phyloP scores from a whole-genome alignment of 2,888 invertebrate species.

The Drosophila greeni region DNA sequence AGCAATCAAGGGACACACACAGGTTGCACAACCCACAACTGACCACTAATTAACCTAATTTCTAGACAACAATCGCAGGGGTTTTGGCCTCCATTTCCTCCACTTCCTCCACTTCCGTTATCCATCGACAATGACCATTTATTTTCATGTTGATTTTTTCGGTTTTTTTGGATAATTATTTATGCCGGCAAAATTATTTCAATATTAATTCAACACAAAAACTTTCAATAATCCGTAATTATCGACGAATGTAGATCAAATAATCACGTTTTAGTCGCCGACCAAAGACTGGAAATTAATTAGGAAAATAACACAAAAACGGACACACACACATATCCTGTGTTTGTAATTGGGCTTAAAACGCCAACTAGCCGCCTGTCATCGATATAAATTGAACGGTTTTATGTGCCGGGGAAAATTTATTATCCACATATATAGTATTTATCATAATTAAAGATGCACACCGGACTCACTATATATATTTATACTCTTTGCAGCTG shows the following conservation, averaged over 20 bases:
- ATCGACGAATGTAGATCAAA: slow-evolving; percentile 69
- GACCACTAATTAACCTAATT: slow-evolving; percentile 71
- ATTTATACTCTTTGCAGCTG: slow-evolving; percentile 19
- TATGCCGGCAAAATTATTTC: slow-evolving; percentile 63
- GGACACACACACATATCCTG: slow-evolving; percentile 49
- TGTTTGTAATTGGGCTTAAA: slow-evolving; percentile 28
- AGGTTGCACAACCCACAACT: slow-evolving; percentile 50
- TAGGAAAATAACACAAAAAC: slow-evolving; percentile 64
- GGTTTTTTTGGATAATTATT: slow-evolving; percentile 56
- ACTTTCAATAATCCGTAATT: slow-evolving; percentile 70
- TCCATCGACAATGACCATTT: slow-evolving; percentile 39
- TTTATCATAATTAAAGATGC: slow-evolving; percentile 11
- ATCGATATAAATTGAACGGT: slow-evolving; percentile 8
- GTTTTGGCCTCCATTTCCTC: background rate
- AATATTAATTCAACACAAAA: slow-evolving; percentile 69
- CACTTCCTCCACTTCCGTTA: slow-evolving; percentile 3
- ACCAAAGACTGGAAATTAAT: slow-evolving; percentile 53
- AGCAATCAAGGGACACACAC: slow-evolving; percentile 37
- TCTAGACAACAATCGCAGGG: slow-evolving; percentile 37
- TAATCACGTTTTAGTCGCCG: slow-evolving; percentile 61
- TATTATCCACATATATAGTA: background rate
- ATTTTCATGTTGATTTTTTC: slow-evolving; percentile 45
- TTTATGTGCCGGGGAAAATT: background rate
- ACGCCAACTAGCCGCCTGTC: slow-evolving; percentile 24
- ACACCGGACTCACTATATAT: slow-evolving; percentile 5